Base-by-base conservation (phyloP, 2,888 invertebrate genomes). In the Tachina fera region DNA sequence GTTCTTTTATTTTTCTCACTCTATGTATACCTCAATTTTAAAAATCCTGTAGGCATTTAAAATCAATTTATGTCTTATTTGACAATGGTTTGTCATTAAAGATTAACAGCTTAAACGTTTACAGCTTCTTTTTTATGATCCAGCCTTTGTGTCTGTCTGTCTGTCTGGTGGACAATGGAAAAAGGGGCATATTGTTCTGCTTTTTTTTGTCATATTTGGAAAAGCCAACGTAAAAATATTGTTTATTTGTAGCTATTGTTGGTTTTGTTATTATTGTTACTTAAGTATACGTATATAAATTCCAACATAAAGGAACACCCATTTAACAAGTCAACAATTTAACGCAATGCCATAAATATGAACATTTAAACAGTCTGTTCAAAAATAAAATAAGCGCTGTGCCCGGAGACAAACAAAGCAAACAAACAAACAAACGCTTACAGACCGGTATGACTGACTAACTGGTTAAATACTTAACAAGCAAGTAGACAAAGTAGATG, bases 291-390 rank as follows among this genome's bases (percentile, higher is more conserved):
- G 41, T 41, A 78, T 77, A 85, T 71, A 84, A 87, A 87, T 87
- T 87, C 85, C 83, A 87, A 87, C 86, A 87, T 87, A 85, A 87
- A 87, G 90, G 90, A 91, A 91, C 92, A 90, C 91, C 91, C 91
- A 92, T 92, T 92, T 92, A 92, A 91, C 92, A 92, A 92, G 92
- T 92, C 92, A 92, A 89, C 91, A 90, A 90, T 90, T 90, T 90
- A 91, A 90, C 90, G 89, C 91, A 91, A 91, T 90, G 89, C 92
- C 92, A 92, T 92, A 92, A 92, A 92, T 92, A 91, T 91, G 89
- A 76, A 85, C 75, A 75, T 82, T 84, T 82, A 85, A 85, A 82
- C 78, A 85, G 82, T 65, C 82, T 79, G 70, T 49, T 79, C 39
- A 67, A 65, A 63, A 60, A 68, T 4, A 72, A 11, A 71, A 58